Conservation (phyloP, 2,797 vertebrate genomes). For the Pantherophis alleghaniensis region DNA sequence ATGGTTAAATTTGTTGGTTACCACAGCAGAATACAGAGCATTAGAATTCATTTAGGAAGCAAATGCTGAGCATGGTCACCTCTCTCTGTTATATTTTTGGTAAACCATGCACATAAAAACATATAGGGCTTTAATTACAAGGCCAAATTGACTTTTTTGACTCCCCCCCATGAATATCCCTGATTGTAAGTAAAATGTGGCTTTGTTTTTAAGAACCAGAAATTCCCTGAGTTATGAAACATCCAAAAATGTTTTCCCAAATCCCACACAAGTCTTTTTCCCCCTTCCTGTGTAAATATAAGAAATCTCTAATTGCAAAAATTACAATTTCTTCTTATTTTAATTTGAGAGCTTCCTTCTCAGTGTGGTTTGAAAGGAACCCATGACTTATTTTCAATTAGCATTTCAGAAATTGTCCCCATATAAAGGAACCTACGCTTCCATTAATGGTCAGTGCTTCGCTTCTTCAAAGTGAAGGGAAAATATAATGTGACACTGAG, state of each 20-base stretch:
- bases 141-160: neutral
- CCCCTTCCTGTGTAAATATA: neutral
- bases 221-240: conserved; percentile 62
- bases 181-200: neutral
- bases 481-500: neutral
- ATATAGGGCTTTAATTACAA: neutral
- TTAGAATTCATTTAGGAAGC: conserved; percentile 24
- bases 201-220: conserved; percentile 5
- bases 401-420: conserved; percentile 43
- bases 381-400: conserved; percentile 26
- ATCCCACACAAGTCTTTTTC: conserved; percentile 41
- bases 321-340: neutral
- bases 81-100: conserved; percentile 42
- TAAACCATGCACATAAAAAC: conserved; percentile 21
- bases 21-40: conserved; percentile 4
- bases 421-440: conserved; percentile 22
- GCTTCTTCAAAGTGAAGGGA: conserved; percentile 26
- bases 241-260: conserved; percentile 54
- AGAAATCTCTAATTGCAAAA: neutral
- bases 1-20: conserved; percentile 50
- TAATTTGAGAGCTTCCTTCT: conserved; percentile 36
- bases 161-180: neutral
- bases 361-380: conserved; percentile 36
- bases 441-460: conserved; percentile 29
- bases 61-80: conserved; percentile 6